Evolutionary conservation across 2,888 invertebrate species (phyloP).

Genomic region (Deladenus siricidicola): DNA sequence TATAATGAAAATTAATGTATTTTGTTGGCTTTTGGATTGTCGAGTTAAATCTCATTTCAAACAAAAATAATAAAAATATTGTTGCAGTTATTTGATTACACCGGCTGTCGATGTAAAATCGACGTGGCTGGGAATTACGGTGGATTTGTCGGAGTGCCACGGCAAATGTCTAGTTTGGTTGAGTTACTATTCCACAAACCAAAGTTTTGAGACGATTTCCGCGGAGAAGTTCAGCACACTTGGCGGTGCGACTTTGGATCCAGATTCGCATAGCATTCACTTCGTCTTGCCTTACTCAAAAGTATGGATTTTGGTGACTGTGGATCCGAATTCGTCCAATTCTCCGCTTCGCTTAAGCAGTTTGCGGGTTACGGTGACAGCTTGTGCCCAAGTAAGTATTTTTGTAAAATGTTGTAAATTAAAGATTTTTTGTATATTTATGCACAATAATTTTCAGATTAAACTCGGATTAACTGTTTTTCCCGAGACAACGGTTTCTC

Average conservation of each 20-base stretch:
- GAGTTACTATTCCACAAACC: conserved; percentile 3
- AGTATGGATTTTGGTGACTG: conserved; percentile 8
- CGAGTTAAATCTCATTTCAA: not conserved
- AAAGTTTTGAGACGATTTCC: not conserved
- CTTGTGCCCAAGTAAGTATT: conserved; percentile 7
- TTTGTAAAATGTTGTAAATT: too few species aligned
- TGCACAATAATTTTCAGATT: conserved; percentile 3
- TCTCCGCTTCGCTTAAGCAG: conserved; percentile 1
- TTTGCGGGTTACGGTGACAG: conserved; percentile 6
- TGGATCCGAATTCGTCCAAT: not conserved
- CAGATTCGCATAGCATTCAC: conserved; percentile 6
- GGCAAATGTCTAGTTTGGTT: conserved; percentile 8
- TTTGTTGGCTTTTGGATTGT: not conserved
- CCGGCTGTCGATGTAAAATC: conserved; percentile 2
- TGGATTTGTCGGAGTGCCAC: conserved; percentile 4
- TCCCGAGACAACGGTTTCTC: conserved; percentile 6
- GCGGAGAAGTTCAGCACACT: conserved; percentile 1
- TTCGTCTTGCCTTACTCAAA: conserved; percentile 8
- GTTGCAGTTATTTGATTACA: conserved; percentile 3
- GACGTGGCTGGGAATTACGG: conserved; percentile 4
- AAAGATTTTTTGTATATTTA: not conserved
- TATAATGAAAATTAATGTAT: too few species aligned
- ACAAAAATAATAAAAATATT: not conserved
- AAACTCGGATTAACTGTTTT: conserved; percentile 9
- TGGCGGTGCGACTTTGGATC: conserved; percentile 5